These are phyloP conservation scores for Tadarida brasiliensis DNA, from an alignment of 2,797 vertebrate species.

Conservation along the genomic window DNA sequence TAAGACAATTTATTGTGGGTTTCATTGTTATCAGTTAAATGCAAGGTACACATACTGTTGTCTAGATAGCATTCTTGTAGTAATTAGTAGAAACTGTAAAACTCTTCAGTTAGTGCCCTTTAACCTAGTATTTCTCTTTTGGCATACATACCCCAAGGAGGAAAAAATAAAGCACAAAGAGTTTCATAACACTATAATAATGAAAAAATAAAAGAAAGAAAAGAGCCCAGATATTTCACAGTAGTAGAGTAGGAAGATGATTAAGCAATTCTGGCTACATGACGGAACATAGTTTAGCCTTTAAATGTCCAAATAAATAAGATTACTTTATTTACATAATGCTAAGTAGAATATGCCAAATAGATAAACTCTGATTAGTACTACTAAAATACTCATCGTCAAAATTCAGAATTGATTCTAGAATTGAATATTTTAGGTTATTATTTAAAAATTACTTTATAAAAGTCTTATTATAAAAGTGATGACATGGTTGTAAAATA, in stretches of 20 bases:
- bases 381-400: not conserved
- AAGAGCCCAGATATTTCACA: not conserved
- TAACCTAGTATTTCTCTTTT: conserved; percentile 1
- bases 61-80: not conserved
- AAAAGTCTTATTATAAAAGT: not conserved
- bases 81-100: not conserved
- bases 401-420: not conserved
- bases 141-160: not conserved
- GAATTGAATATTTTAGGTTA: conserved; percentile 30
- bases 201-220: not conserved
- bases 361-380: not conserved
- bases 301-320: conserved; percentile 33
- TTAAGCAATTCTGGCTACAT: not conserved
- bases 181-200: not conserved
- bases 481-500: not conserved
- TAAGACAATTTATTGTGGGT: not conserved
- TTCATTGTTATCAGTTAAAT: not conserved
- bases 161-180: not conserved
- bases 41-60: not conserved
- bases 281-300: not conserved
- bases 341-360: not conserved
- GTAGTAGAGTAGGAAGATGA: not conserved
- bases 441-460: not conserved
- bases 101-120: not conserved
- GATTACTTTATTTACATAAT: not conserved